Percentiles rank a stretch among this genome's conserved stretches.
phyloP scores from a whole-genome alignment of 1,140 invertebrate genomes.

The Triops longicaudatus region DNA sequence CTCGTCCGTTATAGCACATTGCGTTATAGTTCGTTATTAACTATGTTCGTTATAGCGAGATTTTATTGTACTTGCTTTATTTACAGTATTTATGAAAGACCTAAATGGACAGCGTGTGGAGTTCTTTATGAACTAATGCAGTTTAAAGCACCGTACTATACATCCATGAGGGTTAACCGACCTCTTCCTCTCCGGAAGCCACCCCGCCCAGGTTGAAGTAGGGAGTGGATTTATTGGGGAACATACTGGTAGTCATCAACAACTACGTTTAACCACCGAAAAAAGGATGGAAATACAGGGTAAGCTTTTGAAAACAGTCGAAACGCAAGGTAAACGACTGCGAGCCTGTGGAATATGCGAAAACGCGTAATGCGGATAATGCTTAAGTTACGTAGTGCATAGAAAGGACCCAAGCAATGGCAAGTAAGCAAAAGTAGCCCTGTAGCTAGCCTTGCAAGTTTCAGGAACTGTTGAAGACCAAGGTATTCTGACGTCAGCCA shows the following conservation, averaged over 20 bases:
- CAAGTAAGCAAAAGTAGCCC: neutral
- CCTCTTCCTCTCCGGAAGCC: slow-evolving; percentile 7
- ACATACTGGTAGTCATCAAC: neutral
- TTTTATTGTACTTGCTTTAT: no score
- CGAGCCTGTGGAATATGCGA: neutral
- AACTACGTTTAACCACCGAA: neutral
- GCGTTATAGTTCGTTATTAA: no score
- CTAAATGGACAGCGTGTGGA: no score
- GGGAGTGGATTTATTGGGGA: neutral
- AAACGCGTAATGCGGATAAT: no score
- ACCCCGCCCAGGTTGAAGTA: neutral
- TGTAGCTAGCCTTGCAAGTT: neutral
- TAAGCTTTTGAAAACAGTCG: neutral
- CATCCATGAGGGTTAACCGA: neutral
- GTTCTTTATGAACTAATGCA: no score
- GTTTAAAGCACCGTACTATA: neutral
- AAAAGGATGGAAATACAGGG: neutral
- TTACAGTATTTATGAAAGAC: no score
- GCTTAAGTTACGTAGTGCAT: neutral
- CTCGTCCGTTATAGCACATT: no score
- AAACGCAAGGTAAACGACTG: neutral
- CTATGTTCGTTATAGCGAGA: no score
- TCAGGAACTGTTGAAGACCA: slow-evolving; percentile 1
- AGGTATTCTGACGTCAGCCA: slow-evolving; percentile 14
- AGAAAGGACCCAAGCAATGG: neutral